phyloP scores from a whole-genome alignment of 2,888 invertebrate genomes.

The Plagodis pulveraria region DNA sequence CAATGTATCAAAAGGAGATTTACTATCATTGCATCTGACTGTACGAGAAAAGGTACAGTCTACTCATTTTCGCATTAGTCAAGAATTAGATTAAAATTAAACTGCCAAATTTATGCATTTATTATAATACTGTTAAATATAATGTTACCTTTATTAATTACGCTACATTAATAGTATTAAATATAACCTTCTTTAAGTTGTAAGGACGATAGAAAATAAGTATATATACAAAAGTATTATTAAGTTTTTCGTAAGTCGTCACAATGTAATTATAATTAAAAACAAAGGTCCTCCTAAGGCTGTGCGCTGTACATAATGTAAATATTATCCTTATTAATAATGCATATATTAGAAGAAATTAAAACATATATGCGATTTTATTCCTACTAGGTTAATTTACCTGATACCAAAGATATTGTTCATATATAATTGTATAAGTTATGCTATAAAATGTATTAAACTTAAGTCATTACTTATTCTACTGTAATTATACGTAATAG shows the following conservation, averaged over 20 bases:
- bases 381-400: constrained; percentile 8
- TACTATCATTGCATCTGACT: constrained; percentile 8
- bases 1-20: constrained; percentile 1
- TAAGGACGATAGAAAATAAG: too few species aligned
- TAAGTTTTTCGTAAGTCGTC: constrained; percentile 54
- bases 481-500: neutral
- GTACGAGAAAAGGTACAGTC: neutral
- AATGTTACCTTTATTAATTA: neutral
- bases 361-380: constrained; percentile 7
- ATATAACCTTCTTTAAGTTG: neutral
- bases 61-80: neutral
- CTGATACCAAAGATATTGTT: constrained; percentile 12
- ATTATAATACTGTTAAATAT: constrained; percentile 11
- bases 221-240: neutral
- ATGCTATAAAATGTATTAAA: neutral
- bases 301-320: constrained; percentile 78
- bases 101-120: constrained; percentile 37
- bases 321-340: constrained; percentile 42
- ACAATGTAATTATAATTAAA: constrained; percentile 55
- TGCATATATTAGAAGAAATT: neutral
- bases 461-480: neutral
- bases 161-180: neutral
- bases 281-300: constrained; percentile 70
- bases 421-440: neutral
- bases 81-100: constrained; percentile 1